Conservation (phyloP, 2,797 vertebrate genomes). For the Rhodeus uyekii region DNA sequence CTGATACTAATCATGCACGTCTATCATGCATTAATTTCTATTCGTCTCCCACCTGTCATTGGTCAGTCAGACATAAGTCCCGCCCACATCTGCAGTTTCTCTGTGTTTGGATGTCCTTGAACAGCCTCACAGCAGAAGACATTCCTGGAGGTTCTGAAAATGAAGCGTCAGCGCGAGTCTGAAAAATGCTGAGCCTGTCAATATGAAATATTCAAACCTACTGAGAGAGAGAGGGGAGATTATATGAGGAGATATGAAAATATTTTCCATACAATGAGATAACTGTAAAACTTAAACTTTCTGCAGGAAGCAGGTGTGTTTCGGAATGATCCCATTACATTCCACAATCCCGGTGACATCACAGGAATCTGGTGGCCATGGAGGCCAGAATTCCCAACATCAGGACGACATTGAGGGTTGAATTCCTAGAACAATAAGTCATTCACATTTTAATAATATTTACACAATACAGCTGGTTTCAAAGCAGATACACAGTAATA, state of each 20-base stretch:
- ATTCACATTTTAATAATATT: not conserved
- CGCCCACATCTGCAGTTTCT: not conserved
- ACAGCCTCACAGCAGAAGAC: not conserved
- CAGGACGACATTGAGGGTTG: not conserved
- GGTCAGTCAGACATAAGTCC: not conserved
- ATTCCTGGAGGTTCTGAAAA: not conserved
- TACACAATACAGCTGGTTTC: not conserved
- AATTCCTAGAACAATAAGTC: not conserved
- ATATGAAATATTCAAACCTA: not conserved
- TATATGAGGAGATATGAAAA: not conserved
- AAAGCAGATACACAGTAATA: not conserved
- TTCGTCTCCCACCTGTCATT: no score
- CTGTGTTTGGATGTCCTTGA: not conserved
- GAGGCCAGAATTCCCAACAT: not conserved
- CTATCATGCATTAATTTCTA: no score
- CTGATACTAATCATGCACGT: no score
- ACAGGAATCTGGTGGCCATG: not conserved
- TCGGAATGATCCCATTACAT: not conserved
- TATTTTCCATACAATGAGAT: not conserved
- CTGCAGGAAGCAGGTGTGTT: not conserved
- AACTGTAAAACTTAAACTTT: not conserved
- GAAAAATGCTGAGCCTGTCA: not conserved
- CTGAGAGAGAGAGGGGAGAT: not conserved
- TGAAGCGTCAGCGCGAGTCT: not conserved
- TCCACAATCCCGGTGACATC: not conserved